A percentile compares a stretch with the other conserved stretches of the same genome.
Conservation (phyloP, 2,797 vertebrate species). For the Mycteria americana region DNA sequence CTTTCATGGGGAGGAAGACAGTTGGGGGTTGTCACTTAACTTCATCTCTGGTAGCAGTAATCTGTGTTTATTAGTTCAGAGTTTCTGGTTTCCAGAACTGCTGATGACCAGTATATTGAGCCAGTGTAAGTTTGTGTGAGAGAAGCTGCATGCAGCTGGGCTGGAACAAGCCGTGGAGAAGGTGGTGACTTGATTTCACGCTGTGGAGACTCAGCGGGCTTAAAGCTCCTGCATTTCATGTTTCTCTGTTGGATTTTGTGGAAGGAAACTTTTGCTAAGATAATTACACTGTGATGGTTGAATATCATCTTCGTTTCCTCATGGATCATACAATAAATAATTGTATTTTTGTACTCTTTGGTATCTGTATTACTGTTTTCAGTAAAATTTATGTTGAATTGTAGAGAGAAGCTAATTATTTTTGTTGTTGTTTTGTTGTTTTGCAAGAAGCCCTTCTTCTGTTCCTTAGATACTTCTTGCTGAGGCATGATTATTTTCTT, state of each 20-base stretch:
- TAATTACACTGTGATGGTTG: background rate
- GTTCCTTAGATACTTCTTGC: slow-evolving; percentile 2
- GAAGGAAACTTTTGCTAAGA: background rate
- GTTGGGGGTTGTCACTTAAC: background rate
- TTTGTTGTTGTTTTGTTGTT: background rate
- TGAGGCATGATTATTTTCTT: background rate
- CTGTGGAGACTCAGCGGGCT: background rate
- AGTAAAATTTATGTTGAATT: background rate
- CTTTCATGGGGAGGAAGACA: background rate
- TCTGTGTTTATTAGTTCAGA: background rate
- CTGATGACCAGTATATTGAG: background rate
- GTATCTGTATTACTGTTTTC: background rate
- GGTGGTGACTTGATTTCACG: background rate
- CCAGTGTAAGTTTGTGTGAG: background rate
- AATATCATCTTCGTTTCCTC: background rate
- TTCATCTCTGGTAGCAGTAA: background rate
- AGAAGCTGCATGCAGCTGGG: background rate
- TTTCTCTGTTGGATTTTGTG: background rate
- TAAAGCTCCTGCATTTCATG: background rate
- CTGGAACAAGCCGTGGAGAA: background rate
- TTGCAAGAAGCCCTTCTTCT: background rate
- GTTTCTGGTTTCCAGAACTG: background rate
- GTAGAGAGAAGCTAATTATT: background rate
- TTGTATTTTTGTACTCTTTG: background rate
- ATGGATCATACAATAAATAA: background rate